Percentiles rank a stretch among this genome's conserved stretches.
Evolutionary conservation across 2,888 invertebrate species (phyloP).

Genomic region (Plutella xylostella): DNA sequence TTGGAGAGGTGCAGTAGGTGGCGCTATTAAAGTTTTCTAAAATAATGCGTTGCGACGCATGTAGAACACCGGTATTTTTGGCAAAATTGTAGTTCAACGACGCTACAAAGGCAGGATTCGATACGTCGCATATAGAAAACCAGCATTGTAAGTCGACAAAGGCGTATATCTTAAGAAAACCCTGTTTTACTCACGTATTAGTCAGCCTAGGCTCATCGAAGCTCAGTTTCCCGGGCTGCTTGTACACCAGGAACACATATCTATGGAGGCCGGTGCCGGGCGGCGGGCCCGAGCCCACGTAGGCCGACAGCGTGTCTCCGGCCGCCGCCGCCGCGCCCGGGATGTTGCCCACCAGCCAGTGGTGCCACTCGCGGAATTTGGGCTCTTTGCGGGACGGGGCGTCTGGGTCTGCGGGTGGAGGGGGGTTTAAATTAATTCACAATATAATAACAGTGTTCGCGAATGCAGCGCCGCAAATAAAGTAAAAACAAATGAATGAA

Average conservation of each 20-base stretch:
- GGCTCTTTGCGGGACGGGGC: constrained; percentile 88
- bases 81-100: no score
- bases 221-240: constrained; percentile 65
- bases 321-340: constrained; percentile 49
- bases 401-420: constrained; percentile 94
- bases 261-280: constrained; percentile 74
- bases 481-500: no score
- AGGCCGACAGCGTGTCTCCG: constrained; percentile 77
- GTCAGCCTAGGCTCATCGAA: constrained; percentile 51
- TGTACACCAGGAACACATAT: constrained; percentile 76
- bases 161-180: no score
- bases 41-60: no score
- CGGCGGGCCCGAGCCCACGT: constrained; percentile 82
- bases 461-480: background rate
- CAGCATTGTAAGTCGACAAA: no score
- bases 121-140: no score
- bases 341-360: constrained; percentile 42
- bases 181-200: constrained; percentile 28
- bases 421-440: no score
- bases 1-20: no score
- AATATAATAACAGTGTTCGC: no score
- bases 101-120: no score
- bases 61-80: no score
- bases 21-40: no score
- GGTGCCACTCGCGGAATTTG: constrained; percentile 30